A percentile compares a stretch with the other conserved stretches of the same genome.
Conservation (phyloP, 2,797 vertebrate species). For the Natrix natrix region DNA sequence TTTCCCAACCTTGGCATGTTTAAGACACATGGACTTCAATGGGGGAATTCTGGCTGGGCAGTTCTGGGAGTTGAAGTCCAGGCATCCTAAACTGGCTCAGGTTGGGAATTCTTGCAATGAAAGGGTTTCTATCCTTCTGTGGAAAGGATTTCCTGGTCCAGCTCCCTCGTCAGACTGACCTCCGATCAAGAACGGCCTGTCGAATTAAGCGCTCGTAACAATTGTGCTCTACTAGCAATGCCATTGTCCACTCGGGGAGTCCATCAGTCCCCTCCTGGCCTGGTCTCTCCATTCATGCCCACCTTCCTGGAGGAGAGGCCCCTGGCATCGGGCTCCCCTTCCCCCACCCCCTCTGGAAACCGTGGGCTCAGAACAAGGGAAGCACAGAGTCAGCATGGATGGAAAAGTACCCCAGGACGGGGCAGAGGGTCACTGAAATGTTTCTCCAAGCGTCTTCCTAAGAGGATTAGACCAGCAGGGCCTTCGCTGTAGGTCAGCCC, state of each 20-base stretch:
- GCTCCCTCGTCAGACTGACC: not conserved
- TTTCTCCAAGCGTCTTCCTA: conserved; percentile 61
- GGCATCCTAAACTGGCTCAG: not conserved
- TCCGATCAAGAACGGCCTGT: too few relatives aligned
- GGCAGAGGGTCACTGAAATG: conserved; percentile 34
- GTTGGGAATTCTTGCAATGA: not conserved
- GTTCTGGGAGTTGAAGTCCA: not conserved
- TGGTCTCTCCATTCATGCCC: not conserved
- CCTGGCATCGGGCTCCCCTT: not conserved
- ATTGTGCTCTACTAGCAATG: not conserved
- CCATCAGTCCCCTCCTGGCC: not conserved
- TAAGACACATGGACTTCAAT: not conserved
- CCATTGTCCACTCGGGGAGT: not conserved
- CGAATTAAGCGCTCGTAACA: not conserved
- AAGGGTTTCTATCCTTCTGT: not conserved
- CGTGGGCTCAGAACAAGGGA: not conserved
- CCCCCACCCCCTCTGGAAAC: not conserved
- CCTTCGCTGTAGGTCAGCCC: conserved; percentile 52
- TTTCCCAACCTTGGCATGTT: not conserved
- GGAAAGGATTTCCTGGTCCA: not conserved
- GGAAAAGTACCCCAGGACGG: not conserved
- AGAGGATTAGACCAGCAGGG: conserved; percentile 70
- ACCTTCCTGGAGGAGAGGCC: not conserved
- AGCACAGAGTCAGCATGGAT: too few relatives aligned
- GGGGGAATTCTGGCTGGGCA: not conserved